A percentile compares a stretch with the other conserved stretches of the same genome.
Evolutionary conservation across 2,113 vertebrate species (phyloP).

Genomic region (Orientallactaga bullata): DNA sequence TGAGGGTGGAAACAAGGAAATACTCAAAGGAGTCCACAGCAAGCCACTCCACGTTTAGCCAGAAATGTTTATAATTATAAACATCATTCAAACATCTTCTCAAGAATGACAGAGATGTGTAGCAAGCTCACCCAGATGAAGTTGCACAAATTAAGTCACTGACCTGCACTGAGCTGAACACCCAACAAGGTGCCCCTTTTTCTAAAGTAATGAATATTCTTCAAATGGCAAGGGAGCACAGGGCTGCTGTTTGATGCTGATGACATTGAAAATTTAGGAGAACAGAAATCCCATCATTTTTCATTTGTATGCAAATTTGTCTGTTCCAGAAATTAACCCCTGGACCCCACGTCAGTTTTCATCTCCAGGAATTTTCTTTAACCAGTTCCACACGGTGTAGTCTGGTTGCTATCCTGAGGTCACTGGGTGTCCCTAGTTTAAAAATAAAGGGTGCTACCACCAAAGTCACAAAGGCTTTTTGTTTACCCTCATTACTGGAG

Average conservation of each 20-base stretch:
- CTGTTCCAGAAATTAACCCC: slow-evolving; percentile 99
- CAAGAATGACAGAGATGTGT: slow-evolving; percentile 91
- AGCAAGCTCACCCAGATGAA: slow-evolving; percentile 90
- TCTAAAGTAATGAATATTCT: slow-evolving; percentile 96
- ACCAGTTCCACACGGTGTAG: slow-evolving; percentile 83
- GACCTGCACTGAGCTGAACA: slow-evolving; percentile 97
- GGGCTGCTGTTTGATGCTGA: slow-evolving; percentile 93
- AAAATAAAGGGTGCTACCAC: slow-evolving; percentile 79
- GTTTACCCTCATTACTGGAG: slow-evolving; percentile 87
- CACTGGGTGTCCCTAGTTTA: slow-evolving; percentile 85
- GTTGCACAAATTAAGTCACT: slow-evolving; percentile 97
- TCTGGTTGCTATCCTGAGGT: slow-evolving; percentile 87
- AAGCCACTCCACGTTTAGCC: neutral
- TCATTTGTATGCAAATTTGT: slow-evolving; percentile 99
- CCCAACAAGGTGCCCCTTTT: slow-evolving; percentile 97
- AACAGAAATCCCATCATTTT: slow-evolving; percentile 98
- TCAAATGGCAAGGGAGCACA: slow-evolving; percentile 90
- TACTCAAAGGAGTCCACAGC: neutral
- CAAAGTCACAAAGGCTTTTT: slow-evolving; percentile 88
- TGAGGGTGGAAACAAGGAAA: neutral
- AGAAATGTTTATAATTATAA: slow-evolving; percentile 46
- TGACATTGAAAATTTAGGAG: slow-evolving; percentile 99
- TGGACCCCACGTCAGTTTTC: slow-evolving; percentile 97
- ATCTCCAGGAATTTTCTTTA: slow-evolving; percentile 93
- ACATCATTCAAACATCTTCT: slow-evolving; percentile 88